Base-by-base conservation (phyloP, 2,888 invertebrate species). In the Lasioglossum villosulum region DNA sequence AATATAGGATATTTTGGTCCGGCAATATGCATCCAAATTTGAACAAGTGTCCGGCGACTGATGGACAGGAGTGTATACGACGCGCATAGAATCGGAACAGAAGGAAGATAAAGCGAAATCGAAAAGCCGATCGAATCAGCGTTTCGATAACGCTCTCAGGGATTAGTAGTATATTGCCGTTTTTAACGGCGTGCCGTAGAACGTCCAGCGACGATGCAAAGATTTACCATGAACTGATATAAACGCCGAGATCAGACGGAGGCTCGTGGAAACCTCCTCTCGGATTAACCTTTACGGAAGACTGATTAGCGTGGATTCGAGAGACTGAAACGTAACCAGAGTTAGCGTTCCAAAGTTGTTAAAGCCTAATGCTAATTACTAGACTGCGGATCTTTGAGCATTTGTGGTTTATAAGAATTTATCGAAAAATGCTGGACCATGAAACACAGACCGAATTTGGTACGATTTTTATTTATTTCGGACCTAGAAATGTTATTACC, bases 251-350 rank as follows among this genome's bases (percentile, higher is more conserved):
- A 30, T 6, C 34, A 34, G 42, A 56, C 42, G 42, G 45, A n/a
- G 71, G 23, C 71, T 56, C 12, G 68, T 63, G n/a, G 39, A 34
- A 74, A 75, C 52, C 52, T 73, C 23, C 48, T 74, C 66, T 77
- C 34, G 34, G 30, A 72, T 63, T 75, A 80, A 48, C 48, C 63
- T 75, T 81, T 84, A 63, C 74, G 86, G 80, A 91, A 91, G 91
- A 91, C 91, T 91, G 91, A 91, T 86, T 82, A 45, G 83, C 81
- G 78, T 77, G 80, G 83, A 83, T 86, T 81, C 81, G 87, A 89
- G 90, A 91, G 91, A 91, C 91, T 91, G 91, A 91, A 78, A 77
- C 68, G 68, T 89, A 89, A 88, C 78, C 78, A 66, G 75, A 81
- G 74, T 85, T 83, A 78, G 79, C 63, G 80, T 82, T 86, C 84